Evolutionary conservation across 2,113 vertebrate genomes (phyloP), one percentile per base, ranked within the genome.

Genomic region (Semnornis frantzii): DNA sequence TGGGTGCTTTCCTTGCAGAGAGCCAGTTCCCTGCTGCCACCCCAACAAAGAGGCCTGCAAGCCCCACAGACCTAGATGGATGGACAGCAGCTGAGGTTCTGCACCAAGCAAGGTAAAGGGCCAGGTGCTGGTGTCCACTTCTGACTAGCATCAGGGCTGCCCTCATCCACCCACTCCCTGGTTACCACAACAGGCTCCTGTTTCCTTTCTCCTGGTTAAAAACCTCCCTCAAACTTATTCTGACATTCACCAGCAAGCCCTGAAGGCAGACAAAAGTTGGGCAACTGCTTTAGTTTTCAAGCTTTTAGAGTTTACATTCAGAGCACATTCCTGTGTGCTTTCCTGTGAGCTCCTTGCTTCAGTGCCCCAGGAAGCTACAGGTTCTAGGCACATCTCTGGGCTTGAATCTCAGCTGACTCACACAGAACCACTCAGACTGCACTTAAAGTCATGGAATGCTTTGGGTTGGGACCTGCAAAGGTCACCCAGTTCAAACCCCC

Each of bases 21-120:
- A 96, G 19, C 50, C 98, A 91, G 50, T 96, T 95, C 74, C 75
- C 85, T 31, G 97, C 96, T 95, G 97, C 98, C 33, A 96, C 92
- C 6, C 95, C 92, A 63, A 1, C 82, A 74, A 98, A 96, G 94
- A 98, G 94, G 73, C 94, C 78, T 21, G 39, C 93, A 96, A 84
- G 96, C 50, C 73, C 94, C 69, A 7, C 93, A 95, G 85, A 59
- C 82, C 33, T 90, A 75, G 87, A 96, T 68, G 96, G 98, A n/a
- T 44, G 95, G 39, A 95, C 96, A 87, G 82, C 97, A 55, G 48
- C 97, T 60, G 84, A 98, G 58, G 98, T 98, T 93, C 98, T 98
- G 97, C 98, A 98, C 3, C 98, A 99, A 93, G 97, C 97, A 96
- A 98, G 98, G 99, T 99, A 97, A 97, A 96, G 93, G 62, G 92